phyloP scores from a whole-genome alignment of 1,140 invertebrate species.

The Hypsibius dujardini region DNA sequence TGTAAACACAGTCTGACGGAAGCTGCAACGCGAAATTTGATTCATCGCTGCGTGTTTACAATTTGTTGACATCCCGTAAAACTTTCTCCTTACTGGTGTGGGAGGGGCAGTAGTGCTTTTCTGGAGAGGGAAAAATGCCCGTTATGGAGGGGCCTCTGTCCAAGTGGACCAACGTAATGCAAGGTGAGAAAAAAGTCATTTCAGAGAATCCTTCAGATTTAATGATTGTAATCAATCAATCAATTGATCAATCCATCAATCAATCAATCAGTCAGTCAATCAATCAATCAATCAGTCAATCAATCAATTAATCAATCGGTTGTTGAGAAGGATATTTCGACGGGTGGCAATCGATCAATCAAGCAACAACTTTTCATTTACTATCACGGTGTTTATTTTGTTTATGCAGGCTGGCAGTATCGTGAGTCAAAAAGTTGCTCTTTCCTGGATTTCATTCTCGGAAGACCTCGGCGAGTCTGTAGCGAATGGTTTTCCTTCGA shows the following conservation, averaged over 20 bases:
- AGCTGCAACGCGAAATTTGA: neutral
- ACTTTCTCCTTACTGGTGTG: neutral
- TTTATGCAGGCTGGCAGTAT: conserved; percentile 63
- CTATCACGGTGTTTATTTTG: neutral
- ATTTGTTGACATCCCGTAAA: neutral
- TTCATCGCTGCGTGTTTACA: neutral
- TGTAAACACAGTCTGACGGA: no score
- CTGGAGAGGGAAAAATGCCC: no score
- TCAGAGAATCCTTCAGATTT: neutral
- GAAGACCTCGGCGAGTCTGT: no score
- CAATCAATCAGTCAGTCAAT: no score
- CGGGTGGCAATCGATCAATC: no score
- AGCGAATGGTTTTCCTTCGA: no score
- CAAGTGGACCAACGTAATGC: conserved; percentile 99
- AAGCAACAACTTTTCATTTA: neutral
- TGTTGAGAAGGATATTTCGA: no score
- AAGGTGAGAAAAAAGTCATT: conserved; percentile 48
- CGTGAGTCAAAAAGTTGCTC: conserved; percentile 33
- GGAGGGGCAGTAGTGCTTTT: no score
- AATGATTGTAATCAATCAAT: no score
- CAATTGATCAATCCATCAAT: no score
- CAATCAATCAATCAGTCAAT: no score
- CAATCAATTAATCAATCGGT: no score
- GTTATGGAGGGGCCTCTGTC: conserved; percentile 75
- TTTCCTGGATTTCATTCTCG: neutral